Base-by-base conservation (phyloP, 1,140 invertebrate species). In the Cotesia vestalis region DNA sequence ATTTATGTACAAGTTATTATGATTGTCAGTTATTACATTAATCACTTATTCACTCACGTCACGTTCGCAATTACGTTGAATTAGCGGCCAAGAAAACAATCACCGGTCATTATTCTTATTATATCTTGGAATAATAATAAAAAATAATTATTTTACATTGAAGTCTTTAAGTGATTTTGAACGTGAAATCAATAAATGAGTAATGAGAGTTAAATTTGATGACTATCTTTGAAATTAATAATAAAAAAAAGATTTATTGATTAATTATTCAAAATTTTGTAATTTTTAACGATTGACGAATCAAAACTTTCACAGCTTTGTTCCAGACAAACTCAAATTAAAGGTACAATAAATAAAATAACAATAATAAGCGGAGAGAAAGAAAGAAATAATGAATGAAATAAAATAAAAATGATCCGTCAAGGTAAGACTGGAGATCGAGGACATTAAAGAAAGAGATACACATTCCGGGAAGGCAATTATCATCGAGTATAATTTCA, bases 41-140 rank as follows among this genome's bases (percentile, higher is more conserved):
- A 63, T 63, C 14, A 36, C 38, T 63, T 63, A 63, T 63, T 63
- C 61, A 63, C 61, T 38, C 61, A 38, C 35, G 36, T 46, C 61
- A 63, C 61, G 36, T 63, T 36, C 12, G 14, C 36, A 63, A 63
- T 63, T 63, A 63, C 61, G 12, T n/a, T 63, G 36, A 63, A 63
- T 63, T 63, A 40, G 35, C 6, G 61, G 36, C 38, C 14, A 63
- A 36, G 38, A 63, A 63, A 35, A 63, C 12, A 35, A 38, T 36
- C 38, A 63, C 1, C 27, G n/a, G 12, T 8, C 35, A 27, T 35
- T 6, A 27, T 27, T 27, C 27, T 27, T 27, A 27, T 27, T 27
- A 27, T 3, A 27, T 27, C 27, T 2, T 27, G 27, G 27, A 27
- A 27, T 27, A 27, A 27, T 27, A 27, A 27, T 27, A 27, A 27